These are phyloP conservation scores for Habropoda laboriosa DNA, from an alignment of 1,140 invertebrate genomes.

Conservation along the genomic window DNA sequence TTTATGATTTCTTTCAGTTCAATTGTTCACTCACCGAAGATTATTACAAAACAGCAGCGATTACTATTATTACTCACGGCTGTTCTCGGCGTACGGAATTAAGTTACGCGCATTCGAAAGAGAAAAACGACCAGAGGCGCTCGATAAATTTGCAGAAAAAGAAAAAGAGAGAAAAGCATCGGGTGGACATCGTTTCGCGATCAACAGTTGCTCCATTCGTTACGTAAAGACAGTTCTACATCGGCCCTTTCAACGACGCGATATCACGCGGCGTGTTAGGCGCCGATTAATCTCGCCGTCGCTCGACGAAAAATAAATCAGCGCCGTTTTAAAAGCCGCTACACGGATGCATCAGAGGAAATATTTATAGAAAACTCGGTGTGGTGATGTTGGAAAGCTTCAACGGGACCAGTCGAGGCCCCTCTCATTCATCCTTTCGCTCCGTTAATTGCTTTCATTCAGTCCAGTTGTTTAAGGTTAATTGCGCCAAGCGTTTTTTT, in stretches of 20 bases:
- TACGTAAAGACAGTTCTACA: conserved; percentile 29
- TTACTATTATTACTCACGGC: too few species aligned
- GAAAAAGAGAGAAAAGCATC: not conserved
- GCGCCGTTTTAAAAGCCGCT: conserved; percentile 5
- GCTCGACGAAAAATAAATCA: conserved; percentile 33
- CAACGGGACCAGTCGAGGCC: not conserved
- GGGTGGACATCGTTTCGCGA: conserved; percentile 19
- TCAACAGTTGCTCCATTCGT: conserved; percentile 47
- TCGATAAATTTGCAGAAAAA: conserved; percentile 2
- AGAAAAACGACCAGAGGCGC: not conserved
- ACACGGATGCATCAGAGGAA: not conserved
- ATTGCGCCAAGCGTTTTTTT: too few species aligned
- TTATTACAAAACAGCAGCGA: too few species aligned
- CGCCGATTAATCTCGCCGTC: conserved; percentile 28
- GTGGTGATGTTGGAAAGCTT: not conserved
- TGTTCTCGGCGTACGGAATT: too few species aligned
- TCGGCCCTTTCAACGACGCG: conserved; percentile 22
- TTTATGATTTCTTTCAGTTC: too few species aligned
- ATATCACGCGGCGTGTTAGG: conserved; percentile 1
- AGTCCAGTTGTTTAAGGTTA: not conserved
- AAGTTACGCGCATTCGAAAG: too few species aligned
- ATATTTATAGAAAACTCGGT: conserved; percentile 42
- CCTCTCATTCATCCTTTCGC: conserved; percentile 37
- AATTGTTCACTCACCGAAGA: too few species aligned
- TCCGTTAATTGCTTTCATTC: conserved; percentile 30